Percentiles rank a stretch among this genome's conserved stretches.
Conservation (phyloP, 2,113 vertebrate species). For the Heterocephalus glaber region DNA sequence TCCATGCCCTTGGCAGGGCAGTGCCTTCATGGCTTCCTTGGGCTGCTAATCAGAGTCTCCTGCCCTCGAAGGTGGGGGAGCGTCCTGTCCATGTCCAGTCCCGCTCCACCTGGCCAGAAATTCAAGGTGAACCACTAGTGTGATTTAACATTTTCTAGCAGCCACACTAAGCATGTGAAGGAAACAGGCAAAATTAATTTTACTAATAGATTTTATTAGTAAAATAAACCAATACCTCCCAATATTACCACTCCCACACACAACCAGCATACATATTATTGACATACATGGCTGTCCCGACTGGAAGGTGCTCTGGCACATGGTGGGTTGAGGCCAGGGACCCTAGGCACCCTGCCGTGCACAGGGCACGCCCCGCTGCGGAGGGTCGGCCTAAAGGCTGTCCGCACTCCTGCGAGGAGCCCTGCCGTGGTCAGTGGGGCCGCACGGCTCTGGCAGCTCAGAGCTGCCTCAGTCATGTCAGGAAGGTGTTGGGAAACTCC, state of each 20-base stretch:
- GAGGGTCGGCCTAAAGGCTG: fast-evolving
- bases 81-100: background rate
- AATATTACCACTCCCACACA: background rate
- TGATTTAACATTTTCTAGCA: background rate
- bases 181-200: background rate
- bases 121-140: background rate
- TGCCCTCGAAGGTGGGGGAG: background rate
- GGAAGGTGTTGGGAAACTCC: background rate
- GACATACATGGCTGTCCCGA: background rate
- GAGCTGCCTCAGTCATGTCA: background rate
- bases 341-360: no score
- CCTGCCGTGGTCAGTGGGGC: background rate
- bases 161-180: background rate
- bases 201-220: background rate
- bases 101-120: background rate
- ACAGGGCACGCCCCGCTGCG: background rate
- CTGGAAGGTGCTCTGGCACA: background rate
- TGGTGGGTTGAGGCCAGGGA: background rate
- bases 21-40: background rate
- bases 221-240: background rate
- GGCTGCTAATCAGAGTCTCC: background rate
- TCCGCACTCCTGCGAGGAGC: background rate
- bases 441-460: background rate
- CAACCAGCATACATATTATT: background rate
- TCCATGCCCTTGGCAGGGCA: background rate